Percentiles rank a stretch among this genome's conserved stretches.
Evolutionary conservation across 2,888 invertebrate species (phyloP).

Genomic region (Platynereis dumerilii): DNA sequence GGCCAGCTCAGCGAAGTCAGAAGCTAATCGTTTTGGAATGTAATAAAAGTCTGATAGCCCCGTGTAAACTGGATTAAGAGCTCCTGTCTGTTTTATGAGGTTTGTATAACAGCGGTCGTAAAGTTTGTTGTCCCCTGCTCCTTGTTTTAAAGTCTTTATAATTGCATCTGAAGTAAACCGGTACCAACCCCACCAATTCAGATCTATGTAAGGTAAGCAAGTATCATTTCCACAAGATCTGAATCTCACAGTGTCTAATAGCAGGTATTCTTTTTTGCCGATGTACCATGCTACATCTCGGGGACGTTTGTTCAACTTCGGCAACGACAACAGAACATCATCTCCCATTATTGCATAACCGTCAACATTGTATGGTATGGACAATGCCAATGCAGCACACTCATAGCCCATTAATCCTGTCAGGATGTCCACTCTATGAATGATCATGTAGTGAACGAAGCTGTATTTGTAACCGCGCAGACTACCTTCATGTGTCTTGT

Average conservation of each 20-base stretch:
- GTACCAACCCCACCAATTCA: too few species aligned
- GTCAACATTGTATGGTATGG: constrained; percentile 24
- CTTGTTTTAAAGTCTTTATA: constrained; percentile 31
- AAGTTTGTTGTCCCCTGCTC: constrained; percentile 25
- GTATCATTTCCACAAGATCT: too few species aligned
- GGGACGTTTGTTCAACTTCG: constrained; percentile 12
- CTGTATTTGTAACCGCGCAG: constrained; percentile 23
- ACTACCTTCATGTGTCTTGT: too few species aligned
- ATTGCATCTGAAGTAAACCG: too few species aligned
- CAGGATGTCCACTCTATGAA: constrained; percentile 23
- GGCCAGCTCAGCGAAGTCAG: constrained; percentile 28
- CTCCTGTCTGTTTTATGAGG: constrained; percentile 28
- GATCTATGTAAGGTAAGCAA: too few species aligned
- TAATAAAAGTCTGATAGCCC: constrained; percentile 38
- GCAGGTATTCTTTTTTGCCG: too few species aligned
- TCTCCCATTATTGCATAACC: constrained; percentile 37
- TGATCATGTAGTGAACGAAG: constrained; percentile 29
- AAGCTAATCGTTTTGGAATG: constrained; percentile 32
- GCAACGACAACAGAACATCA: constrained; percentile 29
- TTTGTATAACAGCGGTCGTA: constrained; percentile 21
- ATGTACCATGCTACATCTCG: constrained; percentile 30
- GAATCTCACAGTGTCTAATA: too few species aligned
- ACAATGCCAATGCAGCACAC: constrained; percentile 29
- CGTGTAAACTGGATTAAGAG: constrained; percentile 23
- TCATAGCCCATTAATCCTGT: constrained; percentile 36